Evolutionary conservation across 2,113 vertebrate genomes (phyloP).

Genomic region (Elanoides forficatus): DNA sequence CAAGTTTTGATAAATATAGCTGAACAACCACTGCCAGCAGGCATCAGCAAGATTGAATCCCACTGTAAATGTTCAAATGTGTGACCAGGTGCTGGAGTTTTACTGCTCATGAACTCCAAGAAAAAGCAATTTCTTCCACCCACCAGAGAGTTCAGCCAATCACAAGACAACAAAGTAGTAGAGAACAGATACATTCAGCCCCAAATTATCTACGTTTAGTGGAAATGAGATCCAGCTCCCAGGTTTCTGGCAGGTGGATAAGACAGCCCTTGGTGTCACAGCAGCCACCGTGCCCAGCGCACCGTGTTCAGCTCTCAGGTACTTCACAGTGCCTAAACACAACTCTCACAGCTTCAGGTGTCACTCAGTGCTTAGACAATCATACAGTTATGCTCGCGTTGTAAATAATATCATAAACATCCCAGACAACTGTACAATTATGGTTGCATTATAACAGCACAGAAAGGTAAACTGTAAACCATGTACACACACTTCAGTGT

Average conservation of each 20-base stretch:
- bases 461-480: not conserved
- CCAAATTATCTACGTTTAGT: not conserved
- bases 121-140: not conserved
- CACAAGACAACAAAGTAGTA: not conserved
- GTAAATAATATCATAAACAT: not conserved
- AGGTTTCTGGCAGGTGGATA: not conserved
- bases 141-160: not conserved
- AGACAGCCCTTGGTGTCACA: not conserved
- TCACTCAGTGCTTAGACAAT: not conserved
- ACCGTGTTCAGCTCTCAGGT: not conserved
- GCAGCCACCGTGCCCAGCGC: not conserved
- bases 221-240: not conserved
- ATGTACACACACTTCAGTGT: fast-evolving
- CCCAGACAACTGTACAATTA: not conserved
- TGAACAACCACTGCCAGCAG: not conserved
- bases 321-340: not conserved
- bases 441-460: not conserved
- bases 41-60: not conserved
- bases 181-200: not conserved
- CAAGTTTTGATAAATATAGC: not conserved
- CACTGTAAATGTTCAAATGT: not conserved
- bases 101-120: not conserved
- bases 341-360: not conserved
- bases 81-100: not conserved
- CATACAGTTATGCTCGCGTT: not conserved